Evolutionary conservation across 2,797 vertebrate species (phyloP).

Genomic region (Ctenosaura bakeri): DNA sequence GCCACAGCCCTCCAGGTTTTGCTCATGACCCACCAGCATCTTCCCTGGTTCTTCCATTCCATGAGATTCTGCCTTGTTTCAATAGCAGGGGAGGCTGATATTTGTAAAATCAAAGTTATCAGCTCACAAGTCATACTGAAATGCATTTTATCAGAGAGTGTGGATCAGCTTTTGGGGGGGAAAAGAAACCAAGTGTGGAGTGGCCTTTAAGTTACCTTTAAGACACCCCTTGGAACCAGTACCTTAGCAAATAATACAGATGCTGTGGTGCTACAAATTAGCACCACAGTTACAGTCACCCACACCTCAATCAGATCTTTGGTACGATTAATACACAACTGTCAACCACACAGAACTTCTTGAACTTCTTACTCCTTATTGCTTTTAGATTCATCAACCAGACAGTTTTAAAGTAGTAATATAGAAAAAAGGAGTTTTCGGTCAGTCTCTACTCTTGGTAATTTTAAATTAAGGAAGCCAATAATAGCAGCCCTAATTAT

Average conservation of each 20-base stretch:
- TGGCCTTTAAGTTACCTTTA: too few species aligned
- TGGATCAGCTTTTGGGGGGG: too few species aligned
- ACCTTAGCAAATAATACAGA: too few species aligned
- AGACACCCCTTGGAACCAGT: too few species aligned
- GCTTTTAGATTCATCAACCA: background rate
- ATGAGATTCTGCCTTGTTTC: too few species aligned
- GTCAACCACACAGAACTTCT: background rate
- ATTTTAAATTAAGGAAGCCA: background rate
- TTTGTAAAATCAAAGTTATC: too few species aligned
- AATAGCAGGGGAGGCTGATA: too few species aligned
- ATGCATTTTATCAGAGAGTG: too few species aligned
- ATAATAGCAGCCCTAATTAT: background rate
- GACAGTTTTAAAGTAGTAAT: background rate
- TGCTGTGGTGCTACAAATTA: too few species aligned
- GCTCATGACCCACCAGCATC: background rate
- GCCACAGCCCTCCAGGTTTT: background rate
- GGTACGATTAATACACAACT: background rate
- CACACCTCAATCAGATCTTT: background rate
- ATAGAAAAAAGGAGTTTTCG: background rate
- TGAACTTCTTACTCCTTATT: background rate
- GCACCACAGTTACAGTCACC: background rate
- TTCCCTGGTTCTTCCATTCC: too few species aligned
- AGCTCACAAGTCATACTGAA: too few species aligned
- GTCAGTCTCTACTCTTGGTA: background rate
- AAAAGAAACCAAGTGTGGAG: too few species aligned